These are phyloP conservation scores for Sebastes matsubarae DNA, from an alignment of 2,797 vertebrate genomes.

Conservation along the genomic window DNA sequence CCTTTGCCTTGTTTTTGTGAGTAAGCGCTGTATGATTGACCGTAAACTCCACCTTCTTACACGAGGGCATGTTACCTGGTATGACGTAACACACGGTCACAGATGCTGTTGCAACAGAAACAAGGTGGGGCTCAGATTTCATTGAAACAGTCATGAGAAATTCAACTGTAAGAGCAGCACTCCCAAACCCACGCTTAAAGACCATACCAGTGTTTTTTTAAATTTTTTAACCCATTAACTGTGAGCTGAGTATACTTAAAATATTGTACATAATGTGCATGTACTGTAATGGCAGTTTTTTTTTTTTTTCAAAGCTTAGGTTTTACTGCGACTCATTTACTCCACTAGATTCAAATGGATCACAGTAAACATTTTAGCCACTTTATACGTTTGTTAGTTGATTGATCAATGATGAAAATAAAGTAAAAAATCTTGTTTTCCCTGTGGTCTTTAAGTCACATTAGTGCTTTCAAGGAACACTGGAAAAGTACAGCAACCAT, in stretches of 20 bases:
- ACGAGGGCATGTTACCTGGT: slow-evolving; percentile 24
- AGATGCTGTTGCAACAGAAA: slow-evolving; percentile 53
- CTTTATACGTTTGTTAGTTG: neutral
- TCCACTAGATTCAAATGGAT: neutral
- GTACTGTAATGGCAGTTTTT: neutral
- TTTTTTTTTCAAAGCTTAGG: neutral
- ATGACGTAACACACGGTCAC: slow-evolving; percentile 67
- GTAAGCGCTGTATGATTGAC: slow-evolving; percentile 36
- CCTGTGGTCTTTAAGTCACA: neutral
- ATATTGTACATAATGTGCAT: too few species aligned
- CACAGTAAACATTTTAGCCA: neutral
- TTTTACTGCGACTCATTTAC: neutral
- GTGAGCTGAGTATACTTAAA: neutral
- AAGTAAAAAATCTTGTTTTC: neutral
- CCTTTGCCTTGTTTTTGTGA: slow-evolving; percentile 49
- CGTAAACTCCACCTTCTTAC: slow-evolving; percentile 74
- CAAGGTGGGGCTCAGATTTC: neutral
- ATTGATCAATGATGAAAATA: neutral
- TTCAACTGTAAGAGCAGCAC: neutral
- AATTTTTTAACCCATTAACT: neutral
- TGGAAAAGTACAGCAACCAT: neutral
- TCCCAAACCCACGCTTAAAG: neutral
- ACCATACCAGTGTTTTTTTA: neutral
- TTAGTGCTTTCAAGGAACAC: neutral
- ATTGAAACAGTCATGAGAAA: neutral